Evolutionary conservation across 1,140 invertebrate genomes (phyloP), one percentile per base, ranked within the genome.

Genomic region (Formica exsecta): DNA sequence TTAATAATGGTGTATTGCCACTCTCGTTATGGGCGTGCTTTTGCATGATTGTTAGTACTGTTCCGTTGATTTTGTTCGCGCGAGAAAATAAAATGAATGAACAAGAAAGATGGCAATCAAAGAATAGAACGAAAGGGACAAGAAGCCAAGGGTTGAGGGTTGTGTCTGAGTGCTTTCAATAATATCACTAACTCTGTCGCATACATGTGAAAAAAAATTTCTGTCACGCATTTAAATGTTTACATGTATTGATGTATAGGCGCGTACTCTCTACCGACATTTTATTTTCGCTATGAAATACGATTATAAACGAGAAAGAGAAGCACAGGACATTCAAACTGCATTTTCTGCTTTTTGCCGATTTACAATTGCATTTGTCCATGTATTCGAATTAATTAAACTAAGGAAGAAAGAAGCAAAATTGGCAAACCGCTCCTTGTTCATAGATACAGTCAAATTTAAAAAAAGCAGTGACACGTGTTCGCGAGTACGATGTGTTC

Each of bases 21-120:
- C 16, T 90, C 64, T 90, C 64, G 74, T 90, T 91, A 75, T 91
- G 90, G 65, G 84, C 84, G 87, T 91, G 89, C 89, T 91, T 91
- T 74, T 91, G 83, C 86, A 91, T 90, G 87, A 88, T 90, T 65
- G 79, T 88, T 90, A 66, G 61, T 88, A 74, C 64, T 41, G 84
- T 91, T 90, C 25, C 54, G 48, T 90, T 88, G 51, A 66, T 91
- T 90, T 32, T 44, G 32, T 90, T 88, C 57, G 77, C 59, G 54
- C 75, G 36, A 25, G 22, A 54, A 32, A 11, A 71, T 22, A 48
- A 51, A 51, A 51, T 61, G 59, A 38, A 29, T 80, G 86, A 54
- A 32, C 38, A 38, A 73, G 62, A 64, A 25, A 66, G 36, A 57
- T 25, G 65, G 22, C 11, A 51, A 51, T 51, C 48, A 36, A 54